Percentiles rank a stretch among this genome's conserved stretches.
phyloP scores from a whole-genome alignment of 2,113 vertebrate species.

The Trichomycterus rosablanca region DNA sequence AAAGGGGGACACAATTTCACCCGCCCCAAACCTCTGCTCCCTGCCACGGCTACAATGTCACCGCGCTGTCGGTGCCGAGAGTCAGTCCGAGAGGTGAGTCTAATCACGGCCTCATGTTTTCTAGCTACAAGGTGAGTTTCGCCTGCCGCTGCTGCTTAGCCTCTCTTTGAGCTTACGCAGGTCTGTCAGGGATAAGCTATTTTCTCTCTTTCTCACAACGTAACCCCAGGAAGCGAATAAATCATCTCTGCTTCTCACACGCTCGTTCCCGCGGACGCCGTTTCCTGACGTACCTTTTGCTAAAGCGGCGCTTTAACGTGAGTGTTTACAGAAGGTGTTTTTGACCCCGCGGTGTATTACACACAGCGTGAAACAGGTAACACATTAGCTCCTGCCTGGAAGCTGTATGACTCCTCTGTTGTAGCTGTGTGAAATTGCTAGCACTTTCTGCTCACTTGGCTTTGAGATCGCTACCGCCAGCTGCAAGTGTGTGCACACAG shows the following conservation, averaged over 20 bases:
- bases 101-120: constrained; percentile 21
- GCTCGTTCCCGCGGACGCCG: constrained; percentile 43
- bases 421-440: constrained; percentile 55
- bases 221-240: constrained; percentile 38
- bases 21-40: constrained; percentile 31
- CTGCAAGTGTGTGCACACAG: constrained; percentile 18
- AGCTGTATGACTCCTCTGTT: constrained; percentile 56
- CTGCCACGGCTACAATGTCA: constrained; percentile 48
- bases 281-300: constrained; percentile 48
- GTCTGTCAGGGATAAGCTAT: constrained; percentile 56
- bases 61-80: constrained; percentile 17
- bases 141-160: constrained; percentile 46
- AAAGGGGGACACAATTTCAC: constrained; percentile 33
- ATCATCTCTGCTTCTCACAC: constrained; percentile 45
- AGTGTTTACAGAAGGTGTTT: constrained; percentile 57
- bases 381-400: constrained; percentile 54
- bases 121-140: constrained; percentile 58
- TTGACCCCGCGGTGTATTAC: constrained; percentile 14
- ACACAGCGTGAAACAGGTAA: constrained; percentile 60
- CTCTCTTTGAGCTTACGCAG: constrained; percentile 49
- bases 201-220: constrained; percentile 20
- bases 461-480: constrained; percentile 23
- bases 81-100: constrained; percentile 39
- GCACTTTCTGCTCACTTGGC: constrained; percentile 19
- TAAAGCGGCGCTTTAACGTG: constrained; percentile 56